These are phyloP conservation scores for Schizaphis graminum DNA, from an alignment of 2,888 invertebrate genomes.

Conservation along the genomic window DNA sequence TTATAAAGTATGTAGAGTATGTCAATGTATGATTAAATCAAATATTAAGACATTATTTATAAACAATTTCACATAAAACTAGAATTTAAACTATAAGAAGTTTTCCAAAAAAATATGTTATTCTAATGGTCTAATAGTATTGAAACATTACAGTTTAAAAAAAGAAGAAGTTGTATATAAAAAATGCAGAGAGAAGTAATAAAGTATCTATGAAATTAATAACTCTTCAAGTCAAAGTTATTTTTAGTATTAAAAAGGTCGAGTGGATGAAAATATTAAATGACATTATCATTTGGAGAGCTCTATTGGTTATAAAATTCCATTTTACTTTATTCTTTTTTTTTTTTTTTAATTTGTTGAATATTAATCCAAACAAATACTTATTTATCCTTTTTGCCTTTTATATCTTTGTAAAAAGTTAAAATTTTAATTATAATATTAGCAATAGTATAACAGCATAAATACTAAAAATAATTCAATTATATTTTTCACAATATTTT, in stretches of 20 bases:
- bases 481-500: background rate
- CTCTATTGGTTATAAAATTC: background rate
- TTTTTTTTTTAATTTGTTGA: background rate
- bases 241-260: constrained; percentile 4
- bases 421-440: background rate
- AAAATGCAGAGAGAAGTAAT: background rate
- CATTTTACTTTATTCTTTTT: background rate
- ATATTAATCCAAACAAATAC: background rate
- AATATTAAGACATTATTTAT: background rate
- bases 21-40: background rate
- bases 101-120: background rate
- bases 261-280: constrained; percentile 6
- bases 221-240: constrained; percentile 7
- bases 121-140: background rate
- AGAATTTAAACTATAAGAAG: background rate
- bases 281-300: background rate
- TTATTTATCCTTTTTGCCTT: background rate
- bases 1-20: background rate
- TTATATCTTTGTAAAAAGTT: background rate
- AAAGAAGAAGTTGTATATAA: background rate
- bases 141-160: background rate
- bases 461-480: background rate
- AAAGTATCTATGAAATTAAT: background rate
- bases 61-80: background rate
- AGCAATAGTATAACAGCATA: background rate